Percentiles rank a stretch among this genome's conserved stretches.
phyloP scores from a whole-genome alignment of 2,888 invertebrate species.

The Strigamia maritima region DNA sequence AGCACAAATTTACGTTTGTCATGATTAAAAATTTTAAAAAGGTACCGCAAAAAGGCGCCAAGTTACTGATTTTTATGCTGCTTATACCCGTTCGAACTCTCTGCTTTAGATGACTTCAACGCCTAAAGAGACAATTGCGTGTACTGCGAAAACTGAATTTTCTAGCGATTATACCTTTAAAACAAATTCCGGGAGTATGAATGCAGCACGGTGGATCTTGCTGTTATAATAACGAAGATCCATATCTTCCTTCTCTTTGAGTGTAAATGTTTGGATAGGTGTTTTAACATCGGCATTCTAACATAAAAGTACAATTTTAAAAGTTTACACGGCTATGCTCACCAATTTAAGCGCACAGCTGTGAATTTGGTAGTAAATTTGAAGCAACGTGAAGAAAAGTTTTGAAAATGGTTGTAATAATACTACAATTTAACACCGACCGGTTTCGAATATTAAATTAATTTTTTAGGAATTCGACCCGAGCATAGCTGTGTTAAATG shows the following conservation, averaged over 20 bases:
- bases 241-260: slow-evolving; percentile 68
- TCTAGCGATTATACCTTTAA: slow-evolving; percentile 43
- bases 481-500: too few species aligned
- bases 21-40: neutral
- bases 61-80: neutral
- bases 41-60: neutral
- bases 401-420: too few species aligned
- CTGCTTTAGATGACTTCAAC: neutral
- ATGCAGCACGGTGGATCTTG: slow-evolving; percentile 80
- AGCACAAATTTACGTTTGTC: neutral
- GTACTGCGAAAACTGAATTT: neutral
- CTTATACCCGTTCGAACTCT: neutral
- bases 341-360: too few species aligned
- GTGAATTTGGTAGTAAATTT: too few species aligned
- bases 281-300: slow-evolving; percentile 63
- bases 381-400: too few species aligned
- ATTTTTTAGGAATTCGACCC: neutral
- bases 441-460: neutral
- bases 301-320: neutral
- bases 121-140: neutral
- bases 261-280: slow-evolving; percentile 63
- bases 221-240: slow-evolving; percentile 78
- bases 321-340: too few species aligned
- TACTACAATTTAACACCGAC: too few species aligned
- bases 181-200: slow-evolving; percentile 81